A percentile compares a stretch with the other conserved stretches of the same genome.
Evolutionary conservation across 1,140 invertebrate species (phyloP).

Genomic region (Bombus sylvicola): DNA sequence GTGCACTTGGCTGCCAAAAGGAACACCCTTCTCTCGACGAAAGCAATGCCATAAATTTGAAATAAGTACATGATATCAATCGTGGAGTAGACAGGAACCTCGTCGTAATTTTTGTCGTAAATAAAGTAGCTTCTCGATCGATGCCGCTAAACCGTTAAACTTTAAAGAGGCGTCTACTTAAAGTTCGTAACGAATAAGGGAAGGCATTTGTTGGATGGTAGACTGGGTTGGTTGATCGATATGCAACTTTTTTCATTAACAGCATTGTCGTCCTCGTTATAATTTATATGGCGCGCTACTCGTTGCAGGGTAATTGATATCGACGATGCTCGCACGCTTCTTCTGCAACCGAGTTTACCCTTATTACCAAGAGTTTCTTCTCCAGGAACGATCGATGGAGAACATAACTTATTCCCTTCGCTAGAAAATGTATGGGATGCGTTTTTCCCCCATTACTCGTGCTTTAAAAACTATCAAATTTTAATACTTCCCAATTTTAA

Average conservation of each 20-base stretch:
- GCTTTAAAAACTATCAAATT: background rate
- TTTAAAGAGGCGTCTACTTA: background rate
- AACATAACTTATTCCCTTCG: background rate
- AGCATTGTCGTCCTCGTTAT: slow-evolving; percentile 2
- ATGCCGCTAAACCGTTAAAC: background rate
- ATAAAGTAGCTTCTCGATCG: background rate
- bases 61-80: background rate
- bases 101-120: background rate
- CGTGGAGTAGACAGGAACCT: background rate
- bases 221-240: background rate
- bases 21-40: background rate
- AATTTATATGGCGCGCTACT: slow-evolving; percentile 5
- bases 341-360: background rate
- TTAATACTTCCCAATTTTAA: background rate
- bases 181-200: background rate
- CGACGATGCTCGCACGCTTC: background rate
- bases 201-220: background rate
- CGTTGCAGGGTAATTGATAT: background rate
- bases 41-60: background rate
- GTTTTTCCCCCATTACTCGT: too few species aligned
- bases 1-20: background rate
- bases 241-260: slow-evolving; percentile 30
- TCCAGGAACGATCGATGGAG: background rate
- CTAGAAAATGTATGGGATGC: background rate
- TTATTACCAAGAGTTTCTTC: too few species aligned